Base-by-base conservation (phyloP, 2,797 vertebrate species). In the Cyprinella venusta region DNA sequence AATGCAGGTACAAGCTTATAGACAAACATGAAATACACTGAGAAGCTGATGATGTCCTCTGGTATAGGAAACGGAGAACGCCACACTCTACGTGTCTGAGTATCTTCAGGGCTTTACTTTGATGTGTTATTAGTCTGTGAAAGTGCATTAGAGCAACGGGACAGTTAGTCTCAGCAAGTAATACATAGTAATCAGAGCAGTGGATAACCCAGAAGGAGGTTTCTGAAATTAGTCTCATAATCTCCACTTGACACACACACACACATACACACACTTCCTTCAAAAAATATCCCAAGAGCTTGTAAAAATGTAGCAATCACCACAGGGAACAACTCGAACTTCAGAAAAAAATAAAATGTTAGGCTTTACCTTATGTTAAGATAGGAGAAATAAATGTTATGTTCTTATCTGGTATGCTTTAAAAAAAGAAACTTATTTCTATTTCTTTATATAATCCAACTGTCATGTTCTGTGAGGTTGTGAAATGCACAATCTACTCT, bases 201-300 rank as follows among this genome's bases (percentile, higher is more conserved):
- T 52, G 72, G 75, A 40, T 7, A 80, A 83, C 45, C 81, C 65
- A 79, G 76, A 85, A 85, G 83, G 80, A 64, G 74, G 68, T 75
- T n/a, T 84, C 85, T 88, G 83, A 85, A 90, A 90, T 91, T 87
- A 87, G 86, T 85, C 89, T 79, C 67, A 79, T 89, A 90, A 91
- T 88, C 86, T 84, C 56, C 42, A 77, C 80, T 88, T 86, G 85
- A 82, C 80, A 54, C 24, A 64, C 65, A 75, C 61, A 40, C 45
- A 5, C 2, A 40, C 63, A 5, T 12, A 13, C n/a, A 30, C 24
- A 36, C 10, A 38, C 30, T 19, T 24, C 59, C 59, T 9, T 26
- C 8, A 61, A 61, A 59, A n/a, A 12, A 19, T 81, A 48, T 64
- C 30, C 21, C 16, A 8, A 64, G 24, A 80, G 24, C 67, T 42